Conservation (phyloP, 2,888 invertebrate species). For the Halictus ligatus region DNA sequence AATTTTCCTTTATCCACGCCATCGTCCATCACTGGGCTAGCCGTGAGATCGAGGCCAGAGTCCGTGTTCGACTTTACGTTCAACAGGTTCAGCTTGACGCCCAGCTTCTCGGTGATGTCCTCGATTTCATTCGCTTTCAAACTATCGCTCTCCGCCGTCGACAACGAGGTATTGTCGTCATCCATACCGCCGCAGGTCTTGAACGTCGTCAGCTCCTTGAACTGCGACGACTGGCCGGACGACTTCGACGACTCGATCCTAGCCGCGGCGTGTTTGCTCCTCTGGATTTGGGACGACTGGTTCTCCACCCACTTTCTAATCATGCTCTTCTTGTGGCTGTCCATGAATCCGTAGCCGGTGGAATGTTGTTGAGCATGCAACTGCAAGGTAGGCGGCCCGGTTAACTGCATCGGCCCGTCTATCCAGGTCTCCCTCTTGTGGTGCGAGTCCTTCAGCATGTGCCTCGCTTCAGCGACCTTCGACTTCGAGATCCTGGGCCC, state of each 20-base stretch:
- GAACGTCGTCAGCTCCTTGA: conserved; percentile 88
- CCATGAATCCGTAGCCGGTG: conserved; percentile 94
- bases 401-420: conserved; percentile 94
- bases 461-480: conserved; percentile 92
- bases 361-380: conserved; percentile 86
- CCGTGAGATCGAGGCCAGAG: conserved; percentile 80
- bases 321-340: conserved; percentile 96
- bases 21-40: conserved; percentile 80
- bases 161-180: conserved; percentile 85
- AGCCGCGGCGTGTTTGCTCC: conserved; percentile 87
- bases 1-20: conserved; percentile 75
- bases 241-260: conserved; percentile 82
- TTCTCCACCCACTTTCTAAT: conserved; percentile 97
- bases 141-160: conserved; percentile 81
- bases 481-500: conserved; percentile 95
- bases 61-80: conserved; percentile 82
- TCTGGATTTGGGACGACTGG: conserved; percentile 93
- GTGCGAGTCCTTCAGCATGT: conserved; percentile 91
- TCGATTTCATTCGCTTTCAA: conserved; percentile 80
- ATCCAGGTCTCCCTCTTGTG: conserved; percentile 97
- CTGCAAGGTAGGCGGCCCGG: conserved; percentile 85
- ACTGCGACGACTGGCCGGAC: conserved; percentile 84
- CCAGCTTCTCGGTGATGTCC: conserved; percentile 81
- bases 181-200: conserved; percentile 85
- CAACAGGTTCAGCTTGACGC: conserved; percentile 80